Percentiles rank a stretch among this genome's conserved stretches.
Conservation (phyloP, 2,113 vertebrate species). For the Clarias magur region DNA sequence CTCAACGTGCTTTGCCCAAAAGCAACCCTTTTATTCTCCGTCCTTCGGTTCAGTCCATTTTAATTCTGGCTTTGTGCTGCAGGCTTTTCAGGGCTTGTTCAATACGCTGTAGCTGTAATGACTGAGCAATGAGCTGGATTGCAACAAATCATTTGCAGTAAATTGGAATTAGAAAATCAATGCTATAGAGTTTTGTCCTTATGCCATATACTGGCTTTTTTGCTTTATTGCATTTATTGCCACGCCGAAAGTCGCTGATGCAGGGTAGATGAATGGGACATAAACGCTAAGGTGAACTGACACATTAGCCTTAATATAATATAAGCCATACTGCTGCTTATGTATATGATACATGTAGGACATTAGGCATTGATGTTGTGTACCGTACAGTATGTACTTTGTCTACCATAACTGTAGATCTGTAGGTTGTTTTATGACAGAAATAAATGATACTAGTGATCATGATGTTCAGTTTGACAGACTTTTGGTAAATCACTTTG, state of each 20-base stretch:
- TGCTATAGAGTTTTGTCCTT: constrained; percentile 6
- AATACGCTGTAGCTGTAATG: neutral
- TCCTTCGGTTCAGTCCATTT: neutral
- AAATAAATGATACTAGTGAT: too few relatives aligned
- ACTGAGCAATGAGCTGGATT: constrained; percentile 8
- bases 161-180: constrained; percentile 26
- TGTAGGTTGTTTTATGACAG: neutral
- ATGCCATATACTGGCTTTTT: constrained; percentile 7
- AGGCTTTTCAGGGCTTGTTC: neutral
- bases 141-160: constrained; percentile 22
- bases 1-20: neutral
- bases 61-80: neutral
- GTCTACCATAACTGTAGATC: neutral
- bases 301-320: neutral
- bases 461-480: neutral
- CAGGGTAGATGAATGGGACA: neutral
- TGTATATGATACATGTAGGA: neutral
- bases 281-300: neutral
- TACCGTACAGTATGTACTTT: neutral
- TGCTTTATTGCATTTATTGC: neutral
- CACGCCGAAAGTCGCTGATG: neutral
- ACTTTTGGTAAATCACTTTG: neutral
- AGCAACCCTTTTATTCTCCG: neutral
- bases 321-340: neutral
- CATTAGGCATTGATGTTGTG: neutral